Evolutionary conservation across 2,113 vertebrate species (phyloP), one percentile per base, ranked within the genome.

Genomic region (Aptenodytes forsteri): DNA sequence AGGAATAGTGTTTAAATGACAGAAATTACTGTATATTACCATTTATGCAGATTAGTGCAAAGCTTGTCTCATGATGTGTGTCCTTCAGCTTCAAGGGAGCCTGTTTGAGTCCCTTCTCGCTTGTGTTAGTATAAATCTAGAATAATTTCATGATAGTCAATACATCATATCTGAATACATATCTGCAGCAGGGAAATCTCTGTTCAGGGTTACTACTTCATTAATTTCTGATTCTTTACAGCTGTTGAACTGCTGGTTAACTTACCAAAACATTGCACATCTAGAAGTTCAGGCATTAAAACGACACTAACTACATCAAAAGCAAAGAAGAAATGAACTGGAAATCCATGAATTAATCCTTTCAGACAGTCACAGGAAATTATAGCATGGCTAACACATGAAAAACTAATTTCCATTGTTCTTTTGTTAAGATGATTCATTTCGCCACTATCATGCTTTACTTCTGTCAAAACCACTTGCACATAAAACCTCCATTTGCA

Each of bases 161-260:
- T 86, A 49, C 7, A 89, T 71, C 21, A 13, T 40, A 83, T 66
- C 77, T 59, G 55, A 94, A 87, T 66, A 59, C 15, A 19, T 6
- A 16, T 36, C 70, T 85, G 83, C 58, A 85, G 44, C 19, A 40
- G 69, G 21, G 38, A 80, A 59, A 75, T 62, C 58, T 93, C 69
- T 90, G 76, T 42, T 71, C 55, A 81, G 40, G 42, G 38, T 86
- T 81, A 67, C 42, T 94, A 78, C 76, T 93, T 93, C 69, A 87
- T 92, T 87, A 75, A 91, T 87, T 95, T 80, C 73, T 89, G 52
- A 87, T 87, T 87, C 59, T 69, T 97, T 90, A 79, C 40, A 89
- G 56, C 23, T 78, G 42, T 73, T 93, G 88, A 95, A 81, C 80
- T 87, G 58, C 79, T 75, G 34, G 44, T 81, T 95, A 89, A 78